phyloP scores from a whole-genome alignment of 2,797 vertebrate genomes.

The Galagoides demidoff region DNA sequence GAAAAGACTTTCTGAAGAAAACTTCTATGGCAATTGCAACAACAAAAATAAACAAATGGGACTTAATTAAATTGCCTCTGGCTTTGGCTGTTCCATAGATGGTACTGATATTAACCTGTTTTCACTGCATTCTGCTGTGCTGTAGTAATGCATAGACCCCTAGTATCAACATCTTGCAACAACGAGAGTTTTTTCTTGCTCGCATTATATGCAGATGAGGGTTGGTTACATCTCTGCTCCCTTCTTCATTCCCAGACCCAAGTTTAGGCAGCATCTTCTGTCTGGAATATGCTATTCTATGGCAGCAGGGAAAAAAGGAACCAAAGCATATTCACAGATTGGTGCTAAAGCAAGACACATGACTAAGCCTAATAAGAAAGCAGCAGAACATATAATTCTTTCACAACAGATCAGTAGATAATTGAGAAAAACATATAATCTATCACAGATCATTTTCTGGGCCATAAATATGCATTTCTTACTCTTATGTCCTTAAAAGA shows the following conservation, averaged over 20 bases:
- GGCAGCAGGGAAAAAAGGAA: background rate
- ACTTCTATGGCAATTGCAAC: no score
- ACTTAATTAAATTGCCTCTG: background rate
- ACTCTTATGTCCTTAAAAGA: background rate
- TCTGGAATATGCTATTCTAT: background rate
- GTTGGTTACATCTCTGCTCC: background rate
- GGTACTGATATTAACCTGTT: background rate
- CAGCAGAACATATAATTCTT: background rate
- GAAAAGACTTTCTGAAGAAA: no score
- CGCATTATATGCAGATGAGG: background rate
- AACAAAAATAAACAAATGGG: no score
- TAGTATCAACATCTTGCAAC: background rate
- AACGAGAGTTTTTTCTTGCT: background rate
- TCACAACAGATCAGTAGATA: background rate
- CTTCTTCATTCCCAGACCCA: background rate
- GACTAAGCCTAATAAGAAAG: background rate
- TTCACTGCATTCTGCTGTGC: background rate
- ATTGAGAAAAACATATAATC: background rate
- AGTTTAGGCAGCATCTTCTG: background rate
- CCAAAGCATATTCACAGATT: background rate
- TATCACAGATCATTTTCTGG: background rate
- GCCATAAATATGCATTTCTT: background rate
- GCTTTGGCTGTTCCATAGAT: background rate
- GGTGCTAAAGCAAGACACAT: background rate
- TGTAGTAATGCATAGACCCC: background rate